Evolutionary conservation across 64 coral and sea anemone species (phyloP).

Genomic region (Trachythela sp.): DNA sequence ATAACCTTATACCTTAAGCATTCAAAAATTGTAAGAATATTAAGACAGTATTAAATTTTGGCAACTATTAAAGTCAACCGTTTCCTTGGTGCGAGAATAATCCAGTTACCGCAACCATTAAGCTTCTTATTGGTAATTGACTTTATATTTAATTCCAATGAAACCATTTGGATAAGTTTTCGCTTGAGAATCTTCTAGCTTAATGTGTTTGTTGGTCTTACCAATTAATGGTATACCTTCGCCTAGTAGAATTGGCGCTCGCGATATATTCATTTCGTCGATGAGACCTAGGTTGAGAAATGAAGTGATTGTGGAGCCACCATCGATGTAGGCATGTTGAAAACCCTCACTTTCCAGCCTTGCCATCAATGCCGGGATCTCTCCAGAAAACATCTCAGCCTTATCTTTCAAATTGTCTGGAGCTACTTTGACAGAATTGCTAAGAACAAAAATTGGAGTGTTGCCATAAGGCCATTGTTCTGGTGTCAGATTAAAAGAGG

Average conservation of each 20-base stretch:
- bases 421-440: background rate
- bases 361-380: background rate
- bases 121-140: background rate
- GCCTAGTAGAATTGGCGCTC: background rate
- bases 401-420: background rate
- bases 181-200: background rate
- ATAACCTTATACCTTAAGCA: too few relatives aligned
- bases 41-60: too few relatives aligned
- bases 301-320: background rate
- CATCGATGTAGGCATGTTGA: background rate
- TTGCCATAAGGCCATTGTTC: background rate
- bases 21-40: too few relatives aligned
- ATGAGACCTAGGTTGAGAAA: background rate
- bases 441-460: background rate
- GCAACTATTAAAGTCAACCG: too few relatives aligned
- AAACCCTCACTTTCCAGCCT: background rate
- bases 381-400: background rate
- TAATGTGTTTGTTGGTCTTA: background rate
- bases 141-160: background rate
- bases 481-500: background rate
- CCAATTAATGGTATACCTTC: background rate
- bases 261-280: background rate
- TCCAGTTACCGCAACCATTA: too few relatives aligned
- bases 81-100: too few relatives aligned
- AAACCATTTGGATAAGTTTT: background rate